Evolutionary conservation across 2,113 vertebrate genomes (phyloP).

Genomic region (Chloebia gouldiae): DNA sequence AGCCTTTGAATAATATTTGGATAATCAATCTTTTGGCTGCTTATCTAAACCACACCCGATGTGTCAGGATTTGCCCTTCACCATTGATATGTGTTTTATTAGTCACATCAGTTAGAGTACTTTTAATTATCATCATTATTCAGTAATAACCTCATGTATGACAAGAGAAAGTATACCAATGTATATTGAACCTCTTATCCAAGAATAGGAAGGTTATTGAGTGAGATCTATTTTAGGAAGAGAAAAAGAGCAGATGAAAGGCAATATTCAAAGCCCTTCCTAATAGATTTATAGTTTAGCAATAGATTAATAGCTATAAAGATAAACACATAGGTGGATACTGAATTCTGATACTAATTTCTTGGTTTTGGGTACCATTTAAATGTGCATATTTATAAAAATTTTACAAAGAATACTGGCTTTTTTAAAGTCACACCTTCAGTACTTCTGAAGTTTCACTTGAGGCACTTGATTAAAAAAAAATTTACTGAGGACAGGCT

Average conservation of each 20-base stretch:
- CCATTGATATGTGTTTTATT: conserved; percentile 3
- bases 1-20: neutral
- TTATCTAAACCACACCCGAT: neutral
- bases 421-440: neutral
- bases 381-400: neutral
- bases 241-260: conserved; percentile 21
- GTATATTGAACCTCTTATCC: neutral
- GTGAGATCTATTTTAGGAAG: conserved; percentile 26
- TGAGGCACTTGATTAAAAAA: conserved; percentile 12
- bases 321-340: neutral
- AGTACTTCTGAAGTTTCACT: neutral
- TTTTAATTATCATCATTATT: conserved; percentile 55
- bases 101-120: neutral
- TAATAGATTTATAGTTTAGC: neutral
- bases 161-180: conserved; percentile 7
- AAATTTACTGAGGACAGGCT: neutral
- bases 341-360: neutral
- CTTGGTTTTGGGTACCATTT: neutral
- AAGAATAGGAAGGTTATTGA: conserved; percentile 22
- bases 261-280: neutral
- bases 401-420: neutral
- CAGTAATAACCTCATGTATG: conserved; percentile 27
- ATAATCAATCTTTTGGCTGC: conserved; percentile 26
- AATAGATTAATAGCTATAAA: neutral
- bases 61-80: conserved; percentile 12